These are phyloP conservation scores for Deroplatys truncata DNA, from an alignment of 2,888 invertebrate species.

Conservation along the genomic window DNA sequence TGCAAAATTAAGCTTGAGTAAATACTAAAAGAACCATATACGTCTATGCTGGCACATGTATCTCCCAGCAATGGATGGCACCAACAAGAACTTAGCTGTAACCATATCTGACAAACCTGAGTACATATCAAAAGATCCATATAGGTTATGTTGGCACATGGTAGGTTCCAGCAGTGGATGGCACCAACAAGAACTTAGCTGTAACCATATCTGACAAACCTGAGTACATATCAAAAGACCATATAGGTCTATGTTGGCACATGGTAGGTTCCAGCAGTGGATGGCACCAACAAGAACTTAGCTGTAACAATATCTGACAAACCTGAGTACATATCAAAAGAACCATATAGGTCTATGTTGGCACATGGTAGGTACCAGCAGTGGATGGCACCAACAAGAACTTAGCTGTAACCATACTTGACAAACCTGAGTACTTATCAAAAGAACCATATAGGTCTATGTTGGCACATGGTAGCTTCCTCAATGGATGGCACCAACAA, in stretches of 20 bases:
- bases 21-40: conserved; percentile 85
- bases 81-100: no score
- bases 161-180: conserved; percentile 94
- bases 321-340: no score
- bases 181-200: conserved; percentile 92
- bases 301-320: conserved; percentile 87
- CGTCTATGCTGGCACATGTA: conserved; percentile 88
- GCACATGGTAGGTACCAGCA: conserved; percentile 71
- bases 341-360: no score
- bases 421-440: no score
- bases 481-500: conserved; percentile 91
- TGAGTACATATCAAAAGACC: no score
- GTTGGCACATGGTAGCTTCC: conserved; percentile 70
- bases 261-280: conserved; percentile 90
- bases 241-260: no score
- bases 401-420: conserved; percentile 88
- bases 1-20: conserved; percentile 3
- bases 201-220: conserved; percentile 73
- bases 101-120: no score
- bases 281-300: conserved; percentile 92
- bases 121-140: conserved; percentile 74
- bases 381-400: conserved; percentile 90
- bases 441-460: no score
- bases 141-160: conserved; percentile 87
- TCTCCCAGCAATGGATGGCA: conserved; percentile 91